Base-by-base conservation (phyloP, 2,888 invertebrate genomes). In the Mimas tiliae region DNA sequence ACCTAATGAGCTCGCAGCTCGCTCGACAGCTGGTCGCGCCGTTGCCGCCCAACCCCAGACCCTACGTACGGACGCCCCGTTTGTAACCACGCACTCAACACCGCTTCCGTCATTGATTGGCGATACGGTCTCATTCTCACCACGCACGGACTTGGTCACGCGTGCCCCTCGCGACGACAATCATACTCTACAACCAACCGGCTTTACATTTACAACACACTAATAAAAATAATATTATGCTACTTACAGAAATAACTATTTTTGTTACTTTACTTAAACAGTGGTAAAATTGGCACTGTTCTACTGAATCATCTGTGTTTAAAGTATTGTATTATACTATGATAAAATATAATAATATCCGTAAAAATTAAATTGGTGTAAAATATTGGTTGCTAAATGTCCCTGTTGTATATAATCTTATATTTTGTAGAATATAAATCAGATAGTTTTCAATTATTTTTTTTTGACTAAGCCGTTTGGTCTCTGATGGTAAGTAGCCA, bases 1-100 rank as follows among this genome's bases (percentile, higher is more conserved):
- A 84, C 86, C 89, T 94, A 89, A 90, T 94, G 94, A 92, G 91
- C 88, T 94, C 94, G 89, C 94, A 94, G 90, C 94, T 94, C 83
- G 94, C 94, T 82, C 93, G 94, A 73, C 94, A 94, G 88, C 93
- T 94, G 87, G 94, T 94, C 82, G 94, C 94, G 86, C 94, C 94
- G 86, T 91, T 94, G 88, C 91, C 94, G 86, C 86, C 92, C 77
- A 83, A 84, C 81, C 90, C 88, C 84, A 84, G 93, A 78, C 90
- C 92, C 88, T 94, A 94, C 92, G 93, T 93, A 93, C 91, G 92
- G 89, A 90, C 88, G 86, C 87, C 85, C 87, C 88, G 90, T 93
- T 92, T 92, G 91, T 91, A 66, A 92, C 91, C 92, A 91, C 93
- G 92, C 92, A 92, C 91, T 92, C 92, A 86, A 90, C 91, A 90